phyloP scores from a whole-genome alignment of 2,113 vertebrate genomes.

The Nesoenas mayeri region DNA sequence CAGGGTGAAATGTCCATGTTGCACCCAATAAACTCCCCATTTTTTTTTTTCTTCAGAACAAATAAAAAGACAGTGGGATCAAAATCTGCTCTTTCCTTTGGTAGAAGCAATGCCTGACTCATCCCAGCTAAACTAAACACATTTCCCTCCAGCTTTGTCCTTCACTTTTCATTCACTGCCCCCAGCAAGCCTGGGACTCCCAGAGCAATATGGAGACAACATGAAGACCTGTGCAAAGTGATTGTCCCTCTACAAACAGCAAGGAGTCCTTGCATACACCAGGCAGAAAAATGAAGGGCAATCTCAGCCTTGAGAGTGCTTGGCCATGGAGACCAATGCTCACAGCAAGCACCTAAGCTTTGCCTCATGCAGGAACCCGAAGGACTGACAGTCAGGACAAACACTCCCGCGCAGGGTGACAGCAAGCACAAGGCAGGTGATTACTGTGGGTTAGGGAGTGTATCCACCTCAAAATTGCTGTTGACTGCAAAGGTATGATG shows the following conservation, averaged over 20 bases:
- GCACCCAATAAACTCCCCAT: background rate
- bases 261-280: background rate
- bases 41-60: background rate
- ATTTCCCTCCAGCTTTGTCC: background rate
- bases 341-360: background rate
- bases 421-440: background rate
- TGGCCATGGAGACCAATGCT: fast-evolving
- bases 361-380: fast-evolving
- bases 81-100: background rate
- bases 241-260: background rate
- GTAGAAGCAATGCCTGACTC: background rate
- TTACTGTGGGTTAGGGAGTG: background rate
- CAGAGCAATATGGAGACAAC: fast-evolving
- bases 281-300: background rate
- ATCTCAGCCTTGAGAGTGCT: background rate
- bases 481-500: background rate
- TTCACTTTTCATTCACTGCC: background rate
- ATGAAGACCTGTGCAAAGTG: fast-evolving
- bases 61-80: background rate
- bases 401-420: background rate
- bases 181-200: background rate
- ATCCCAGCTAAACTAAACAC: background rate
- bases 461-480: conserved; percentile 10
- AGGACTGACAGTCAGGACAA: background rate
- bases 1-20: fast-evolving